Evolutionary conservation across 2,113 vertebrate species (phyloP), one percentile per base, ranked within the genome.

Genomic region (Syrmaticus mikado): DNA sequence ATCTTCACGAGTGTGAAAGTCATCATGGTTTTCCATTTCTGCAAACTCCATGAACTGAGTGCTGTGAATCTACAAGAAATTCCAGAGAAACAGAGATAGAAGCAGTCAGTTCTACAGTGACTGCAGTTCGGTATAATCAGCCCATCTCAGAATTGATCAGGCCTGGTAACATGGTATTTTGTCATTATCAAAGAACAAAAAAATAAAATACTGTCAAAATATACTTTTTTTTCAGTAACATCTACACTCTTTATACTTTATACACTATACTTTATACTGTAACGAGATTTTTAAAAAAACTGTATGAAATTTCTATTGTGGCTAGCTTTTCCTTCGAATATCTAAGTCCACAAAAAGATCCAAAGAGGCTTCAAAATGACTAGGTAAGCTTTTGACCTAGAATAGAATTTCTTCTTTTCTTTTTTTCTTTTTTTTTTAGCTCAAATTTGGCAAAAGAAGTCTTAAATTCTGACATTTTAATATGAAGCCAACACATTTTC

Each of bases 1-100:
- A 21, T 91, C 94, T 45, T 90, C 96, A 12, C 16, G 38, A n/a
- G 89, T 97, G 68, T 98, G 98, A 92, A 96, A 97, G 66, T 98
- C 97, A 2, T 97, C 96, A 43, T 98, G 97, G 82, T 98, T 98
- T 89, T 98, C 98, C 66, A 97, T 92, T 64, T 98, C 98, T 1
- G 97, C 95, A 90, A 97, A 98, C 73, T 98, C 97, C 97, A 98
- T 97, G 84, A 98, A 98, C 13, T 97, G 95, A 17, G 96, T 4
- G 8, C 95, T 95, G 8, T 95, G 97, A 45, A 97, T 95, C 98
- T 98, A 55, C 9, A 75, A 58, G 5, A 89, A 89, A 11, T 19
- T 52, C 65, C 50, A 36, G 61, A 76, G 27, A 93, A 85, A 90
- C 22, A 32, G 11, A 74, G 66, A 89, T 53, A 87, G 32, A 18